Evolutionary conservation across 1,140 invertebrate species (phyloP), one percentile per base, ranked within the genome.

Genomic region (Papilio polytes): DNA sequence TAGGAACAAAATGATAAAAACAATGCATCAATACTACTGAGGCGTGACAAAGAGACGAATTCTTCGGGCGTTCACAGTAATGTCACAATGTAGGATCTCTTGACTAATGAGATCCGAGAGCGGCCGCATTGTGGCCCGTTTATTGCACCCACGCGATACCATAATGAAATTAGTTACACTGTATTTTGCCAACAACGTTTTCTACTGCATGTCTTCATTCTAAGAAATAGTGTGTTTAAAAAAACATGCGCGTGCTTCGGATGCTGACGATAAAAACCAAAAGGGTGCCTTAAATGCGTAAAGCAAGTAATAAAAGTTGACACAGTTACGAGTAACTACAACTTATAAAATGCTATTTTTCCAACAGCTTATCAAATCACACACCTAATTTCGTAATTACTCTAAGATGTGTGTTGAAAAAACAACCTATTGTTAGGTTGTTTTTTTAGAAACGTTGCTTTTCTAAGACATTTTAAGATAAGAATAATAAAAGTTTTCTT

Each of bases 71-170:
- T 94, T 92, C 92, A 82, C 81, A 78, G 91, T 93, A 93, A 74
- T 82, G 84, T 73, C 82, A 92, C 90, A 93, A 94, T 90, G 84
- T 48, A 85, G 82, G 87, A 88, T 89, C 89, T 86, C 89, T 87
- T 87, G 87, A 81, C 88, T 93, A 92, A 92, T 89, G 91, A 94
- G 87, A 85, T 89, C 81, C 86, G 85, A 86, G 80, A 77, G 86
- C 85, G 82, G 91, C 87, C 87, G 88, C 90, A 89, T 91, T 94
- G 92, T 93, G 91, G 92, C 74, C 74, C 87, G 82, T 93, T 93
- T 94, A 94, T 92, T 90, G 89, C 87, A 88, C 88, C 93, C 93
- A 94, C 93, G 93, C 93, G 93, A 94, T 92, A 91, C 84, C 87
- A 93, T 88, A 93, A 89, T 90, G 83, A 82, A 88, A 94, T 94